Base-by-base conservation (phyloP, 2,888 invertebrate genomes). In the Caenorhabditis sp. region DNA sequence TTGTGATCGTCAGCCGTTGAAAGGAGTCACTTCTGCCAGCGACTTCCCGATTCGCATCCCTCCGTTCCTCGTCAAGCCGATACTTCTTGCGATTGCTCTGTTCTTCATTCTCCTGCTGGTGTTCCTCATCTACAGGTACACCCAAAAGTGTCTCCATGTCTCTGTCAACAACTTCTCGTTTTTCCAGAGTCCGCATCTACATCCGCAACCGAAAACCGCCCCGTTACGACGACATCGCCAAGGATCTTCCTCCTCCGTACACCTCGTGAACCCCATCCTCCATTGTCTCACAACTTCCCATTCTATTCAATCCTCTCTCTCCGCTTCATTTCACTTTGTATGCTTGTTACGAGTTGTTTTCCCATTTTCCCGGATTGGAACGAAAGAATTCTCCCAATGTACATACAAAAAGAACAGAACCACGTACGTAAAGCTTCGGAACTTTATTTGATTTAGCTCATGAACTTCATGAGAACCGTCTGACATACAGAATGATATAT, bases 191-290 rank as follows among this genome's bases (percentile, higher is more conserved):
- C 13, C 61, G 71, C 9, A 47, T 56, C 50, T 72, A 72, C 65
- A 71, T 82, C 24, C 71, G 68, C 1, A 78, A 47, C 51, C 67
- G 77, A 6, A 60, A 68, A 18, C 82, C 82, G 11, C 82, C 82
- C n/a, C 72, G 71, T 8, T 82, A 82, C 56, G 82, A 78, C 22
- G 82, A 82, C 37, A 71, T 82, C 26, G 79, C 76, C 18, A 82
- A 82, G 37, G 82, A 82, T 32, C 60, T 79, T n/a, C 82, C 82
- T 24, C 82, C 82, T 18, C 82, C 82, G n/a, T 82, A 82, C 58
- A 56, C 81, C 6, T 44, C 53, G 28, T 77, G 32, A 68, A 56
- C 22, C n/a, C 11, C 37, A 26, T 13, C 26, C 15, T 61, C n/a
- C n/a, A n/a, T 60, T 15, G 9, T 60, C 15, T 50, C 15, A 11